Base-by-base conservation (phyloP, 1,140 invertebrate genomes). In the Anastrepha obliqua region DNA sequence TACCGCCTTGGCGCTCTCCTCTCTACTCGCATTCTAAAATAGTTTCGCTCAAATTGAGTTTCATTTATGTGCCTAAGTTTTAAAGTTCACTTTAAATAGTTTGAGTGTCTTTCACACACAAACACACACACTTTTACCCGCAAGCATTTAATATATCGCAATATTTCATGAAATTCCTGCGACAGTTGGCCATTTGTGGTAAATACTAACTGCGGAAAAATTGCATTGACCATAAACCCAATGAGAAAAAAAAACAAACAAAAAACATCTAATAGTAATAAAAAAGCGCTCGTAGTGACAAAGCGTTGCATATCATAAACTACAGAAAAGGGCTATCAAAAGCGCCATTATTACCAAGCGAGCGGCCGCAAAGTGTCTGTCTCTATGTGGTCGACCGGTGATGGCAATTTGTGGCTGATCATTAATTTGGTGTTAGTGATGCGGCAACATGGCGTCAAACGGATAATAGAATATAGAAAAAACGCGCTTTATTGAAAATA, bases 381-480 rank as follows among this genome's bases (percentile, higher is more conserved):
- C 13, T 62, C n/a, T 29, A 47, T 74, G 74, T 2, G 47, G 74
- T 20, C n/a, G 47, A 58, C 42, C 29, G 74, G 17, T 29, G n/a
- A 55, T n/a, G 55, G 74, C 74, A 39, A 81, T 81, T 81, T 81
- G 74, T 55, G 74, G 74, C 55, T 81, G 74, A 81, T 81, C 47
- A 81, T 81, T 81, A 81, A 81, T 81, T 81, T 81, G 74, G n/a
- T 81, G 74, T 81, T 81, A 58, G 74, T 55, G 74, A 17, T 81
- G 47, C 74, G 44, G 8, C 47, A 51, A 81, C 47, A 81, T 81
- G 74, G 74, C 74, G 74, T 81, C 47, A 13, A 0, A 13, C 42
- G n/a, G 47, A 29, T 47, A 81, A 58, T 55, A 20, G 55, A 81
- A 29, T 29, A 7, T 55, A 44, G 15, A 17, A 17, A 44, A 74